Evolutionary conservation across 2,113 vertebrate species (phyloP).

Genomic region (Bos indicus): DNA sequence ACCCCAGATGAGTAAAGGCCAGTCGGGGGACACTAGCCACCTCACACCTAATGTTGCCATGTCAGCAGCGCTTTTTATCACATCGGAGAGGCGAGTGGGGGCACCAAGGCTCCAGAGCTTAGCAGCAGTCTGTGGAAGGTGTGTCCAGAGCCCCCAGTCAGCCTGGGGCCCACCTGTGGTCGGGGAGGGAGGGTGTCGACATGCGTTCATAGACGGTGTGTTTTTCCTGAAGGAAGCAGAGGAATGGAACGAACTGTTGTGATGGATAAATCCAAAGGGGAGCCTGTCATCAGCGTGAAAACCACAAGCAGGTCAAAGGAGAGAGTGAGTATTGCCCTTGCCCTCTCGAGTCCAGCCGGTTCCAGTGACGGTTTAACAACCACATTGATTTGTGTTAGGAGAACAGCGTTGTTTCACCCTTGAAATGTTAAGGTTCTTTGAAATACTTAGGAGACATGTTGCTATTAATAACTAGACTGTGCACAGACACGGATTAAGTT

Average conservation of each 20-base stretch:
- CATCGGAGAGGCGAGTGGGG: neutral
- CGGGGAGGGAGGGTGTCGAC: rapidly evolving
- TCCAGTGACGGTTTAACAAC: rapidly evolving
- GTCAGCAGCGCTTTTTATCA: neutral
- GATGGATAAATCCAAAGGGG: constrained; percentile 98
- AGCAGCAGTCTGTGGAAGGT: neutral
- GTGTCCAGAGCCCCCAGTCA: neutral
- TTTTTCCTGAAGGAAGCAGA: constrained; percentile 75
- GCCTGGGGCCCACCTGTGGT: neutral
- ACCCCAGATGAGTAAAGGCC: neutral
- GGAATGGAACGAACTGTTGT: constrained; percentile 92
- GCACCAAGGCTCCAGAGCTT: neutral
- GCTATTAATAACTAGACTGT: neutral
- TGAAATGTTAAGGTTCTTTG: neutral
- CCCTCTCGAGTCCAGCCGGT: neutral
- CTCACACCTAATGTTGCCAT: rapidly evolving
- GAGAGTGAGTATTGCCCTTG: constrained; percentile 71
- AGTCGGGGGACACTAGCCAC: neutral
- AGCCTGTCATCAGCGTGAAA: constrained; percentile 97
- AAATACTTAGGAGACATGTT: neutral
- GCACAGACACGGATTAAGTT: too few species aligned
- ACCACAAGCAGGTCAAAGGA: constrained; percentile 85
- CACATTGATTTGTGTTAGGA: neutral
- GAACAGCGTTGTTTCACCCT: neutral
- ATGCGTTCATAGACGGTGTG: neutral